A percentile compares a stretch with the other conserved stretches of the same genome.
Evolutionary conservation across 2,888 invertebrate species (phyloP).

Genomic region (Diploptera punctata): DNA sequence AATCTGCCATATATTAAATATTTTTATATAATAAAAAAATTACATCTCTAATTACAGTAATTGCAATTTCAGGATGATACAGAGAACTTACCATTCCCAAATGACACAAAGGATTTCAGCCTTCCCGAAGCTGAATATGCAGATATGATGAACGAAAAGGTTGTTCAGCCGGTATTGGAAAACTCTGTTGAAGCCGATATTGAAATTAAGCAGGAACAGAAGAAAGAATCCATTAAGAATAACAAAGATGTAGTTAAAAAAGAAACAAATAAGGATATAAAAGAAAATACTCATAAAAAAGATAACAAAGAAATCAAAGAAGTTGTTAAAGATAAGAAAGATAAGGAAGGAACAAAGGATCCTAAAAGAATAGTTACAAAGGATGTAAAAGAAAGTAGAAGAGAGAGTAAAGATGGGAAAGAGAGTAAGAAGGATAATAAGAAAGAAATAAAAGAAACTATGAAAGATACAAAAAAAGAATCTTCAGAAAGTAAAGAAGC

Average conservation of each 20-base stretch:
- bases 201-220: slow-evolving; percentile 23
- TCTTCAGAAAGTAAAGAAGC: slow-evolving; percentile 25
- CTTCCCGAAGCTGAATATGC: slow-evolving; percentile 65
- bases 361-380: slow-evolving; percentile 25
- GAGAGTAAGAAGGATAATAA: slow-evolving; percentile 25
- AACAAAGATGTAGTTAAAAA: slow-evolving; percentile 29
- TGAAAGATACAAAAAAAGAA: slow-evolving; percentile 34
- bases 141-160: slow-evolving; percentile 60
- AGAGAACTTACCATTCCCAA: slow-evolving; percentile 68
- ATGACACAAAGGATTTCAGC: slow-evolving; percentile 62
- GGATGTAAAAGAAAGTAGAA: slow-evolving; percentile 29
- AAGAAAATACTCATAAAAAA: slow-evolving; percentile 26
- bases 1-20: no score
- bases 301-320: slow-evolving; percentile 37
- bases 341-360: slow-evolving; percentile 35
- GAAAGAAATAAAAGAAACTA: slow-evolving; percentile 29
- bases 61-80: slow-evolving; percentile 66
- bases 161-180: slow-evolving; percentile 44
- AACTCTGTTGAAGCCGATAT: slow-evolving; percentile 28
- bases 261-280: slow-evolving; percentile 28
- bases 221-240: slow-evolving; percentile 22
- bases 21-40: no score
- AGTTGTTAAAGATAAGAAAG: slow-evolving; percentile 36
- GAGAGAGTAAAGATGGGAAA: slow-evolving; percentile 30
- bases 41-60: no score